Percentiles rank a stretch among this genome's conserved stretches.
phyloP scores from a whole-genome alignment of 2,888 invertebrate genomes.

The Hydropsyche betteni region DNA sequence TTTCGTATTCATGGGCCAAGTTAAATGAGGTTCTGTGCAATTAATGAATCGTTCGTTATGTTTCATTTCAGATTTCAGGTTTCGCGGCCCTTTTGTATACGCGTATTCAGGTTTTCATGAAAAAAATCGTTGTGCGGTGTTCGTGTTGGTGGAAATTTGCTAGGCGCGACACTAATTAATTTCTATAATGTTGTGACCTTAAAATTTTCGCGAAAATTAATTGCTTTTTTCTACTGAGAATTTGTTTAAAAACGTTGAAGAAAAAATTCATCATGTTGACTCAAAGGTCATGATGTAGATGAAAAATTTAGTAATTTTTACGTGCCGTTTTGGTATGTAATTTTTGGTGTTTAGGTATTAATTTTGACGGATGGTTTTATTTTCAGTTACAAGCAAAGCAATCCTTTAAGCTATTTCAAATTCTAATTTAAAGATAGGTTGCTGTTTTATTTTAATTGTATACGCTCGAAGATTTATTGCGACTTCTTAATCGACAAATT shows the following conservation, averaged over 20 bases:
- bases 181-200: background rate
- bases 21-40: conserved; percentile 18
- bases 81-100: background rate
- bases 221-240: background rate
- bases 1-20: background rate
- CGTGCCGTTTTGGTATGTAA: conserved; percentile 1
- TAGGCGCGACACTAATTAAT: no score
- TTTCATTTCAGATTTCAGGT: conserved; percentile 13
- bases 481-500: no score
- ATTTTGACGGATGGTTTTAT: no score
- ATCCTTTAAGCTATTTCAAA: no score
- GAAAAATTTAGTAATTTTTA: conserved; percentile 22
- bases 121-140: no score
- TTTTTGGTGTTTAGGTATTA: background rate
- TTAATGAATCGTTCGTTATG: conserved; percentile 18
- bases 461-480: no score
- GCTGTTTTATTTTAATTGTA: no score
- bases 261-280: background rate
- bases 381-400: no score
- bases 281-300: background rate
- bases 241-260: background rate
- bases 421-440: no score
- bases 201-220: background rate
- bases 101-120: no score
- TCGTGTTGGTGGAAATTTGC: no score